Base-by-base conservation (phyloP, 2,888 invertebrate species). In the Scaptomyza cyrtandrae region DNA sequence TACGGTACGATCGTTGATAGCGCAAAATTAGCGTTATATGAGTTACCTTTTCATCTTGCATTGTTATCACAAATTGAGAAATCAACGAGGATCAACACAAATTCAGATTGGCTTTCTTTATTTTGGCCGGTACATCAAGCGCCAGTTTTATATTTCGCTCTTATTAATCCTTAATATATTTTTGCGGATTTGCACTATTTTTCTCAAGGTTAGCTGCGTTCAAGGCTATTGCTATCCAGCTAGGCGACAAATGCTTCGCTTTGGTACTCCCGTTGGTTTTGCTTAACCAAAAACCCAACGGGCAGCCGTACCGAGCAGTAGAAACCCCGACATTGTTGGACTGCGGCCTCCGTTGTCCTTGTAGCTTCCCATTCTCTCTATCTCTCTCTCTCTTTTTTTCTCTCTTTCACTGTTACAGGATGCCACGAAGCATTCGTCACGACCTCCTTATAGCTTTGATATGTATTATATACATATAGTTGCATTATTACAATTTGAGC, bases 321-420 rank as follows among this genome's bases (percentile, higher is more conserved):
- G 86, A 86, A 78, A 74, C 74, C 65, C 64, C 46, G 50, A 46
- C 59, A 55, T 82, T 86, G 81, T 83, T 80, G 58, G 19, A 54
- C 31, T 85, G 87, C 70, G 85, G 83, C 85, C 79, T 86, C 85
- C 85, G 87, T 86, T 81, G 83, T 79, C 86, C 83, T 86, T 86
- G 84, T 16, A 41, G 10, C 16, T 37, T 5, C 29, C n/a, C 14
- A 5, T 16, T 31, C 33, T 10, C 29, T 10, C 29, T 29, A 11
- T 24, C 24, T 24, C 24, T 24, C 24, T 0, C 24, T 24, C 24
- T 24, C 24, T 24, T 3, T 24, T 3, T 24, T 3, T 24, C 1
- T 3, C 33, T 24, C 14, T n/a, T 9, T 27, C 37, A 0, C 37
- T 29, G 16, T 14, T 24, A 39, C 57, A 69, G 72, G 63, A 76